Evolutionary conservation across 2,113 vertebrate genomes (phyloP), one percentile per base, ranked within the genome.

Genomic region (Apteryx owenii): DNA sequence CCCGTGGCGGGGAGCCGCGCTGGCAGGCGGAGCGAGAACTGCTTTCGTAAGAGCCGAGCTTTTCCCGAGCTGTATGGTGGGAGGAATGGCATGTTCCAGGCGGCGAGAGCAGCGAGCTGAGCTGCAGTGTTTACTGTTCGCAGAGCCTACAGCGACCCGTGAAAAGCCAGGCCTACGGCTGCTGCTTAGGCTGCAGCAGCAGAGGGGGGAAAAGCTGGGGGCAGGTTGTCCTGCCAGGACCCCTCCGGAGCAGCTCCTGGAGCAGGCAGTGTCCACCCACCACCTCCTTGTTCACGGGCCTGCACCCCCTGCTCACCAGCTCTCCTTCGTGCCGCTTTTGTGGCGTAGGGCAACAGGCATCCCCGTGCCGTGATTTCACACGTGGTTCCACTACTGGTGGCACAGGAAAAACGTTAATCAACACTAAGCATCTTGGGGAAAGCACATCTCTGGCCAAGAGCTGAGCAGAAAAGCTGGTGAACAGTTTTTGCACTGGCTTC

Each of bases 31-130:
- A 77, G 72, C 22, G 26, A 23, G 36, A 65, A 28, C 69, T 19
- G 33, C 16, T 61, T 38, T n/a, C 77, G 1, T 51, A 29, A 31
- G 26, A 82, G 36, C 25, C 1, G 2, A 79, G 79, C 80, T 3
- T 1, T 20, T 26, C 81, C 56, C 36, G 42, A 25, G 56, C 19
- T 44, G 54, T 0, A 0, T 0, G 7, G n/a, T 51, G 54, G 54
- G 38, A 83, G 38, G 42, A 91, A 42, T 33, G 51, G 62, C 26
- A 19, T 16, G 19, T 31, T 15, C 23, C 8, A 42, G 40, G 19
- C 70, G 51, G 33, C 0, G 46, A 51, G 40, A 81, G 5, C 58
- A 93, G 44, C 9, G 12, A 69, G 40, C 36, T 1, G 10, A 1
- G 5, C 76, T 44, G 46, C 69, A 78, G 17, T 3, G 20, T 13